Percentiles rank a stretch among this genome's conserved stretches.
These are phyloP conservation scores for Drosophila setifemur DNA, from an alignment of 1,140 invertebrate genomes.

Conservation along the genomic window DNA sequence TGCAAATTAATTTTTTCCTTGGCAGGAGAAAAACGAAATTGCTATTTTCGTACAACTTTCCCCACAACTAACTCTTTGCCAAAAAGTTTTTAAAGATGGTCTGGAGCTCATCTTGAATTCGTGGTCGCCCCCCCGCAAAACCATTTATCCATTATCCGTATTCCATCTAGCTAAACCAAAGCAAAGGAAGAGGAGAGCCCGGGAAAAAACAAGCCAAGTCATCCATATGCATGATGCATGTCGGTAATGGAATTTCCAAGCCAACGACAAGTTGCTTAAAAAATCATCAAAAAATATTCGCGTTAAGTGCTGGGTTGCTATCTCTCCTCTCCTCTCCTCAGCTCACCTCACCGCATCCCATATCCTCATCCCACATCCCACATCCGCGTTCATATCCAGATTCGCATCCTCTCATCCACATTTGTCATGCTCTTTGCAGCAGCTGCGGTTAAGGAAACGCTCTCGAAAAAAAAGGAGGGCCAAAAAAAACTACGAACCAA, in stretches of 20 bases:
- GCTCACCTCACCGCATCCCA: neutral
- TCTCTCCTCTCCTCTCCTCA: neutral
- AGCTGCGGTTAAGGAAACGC: conserved; percentile 30
- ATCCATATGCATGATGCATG: conserved; percentile 73
- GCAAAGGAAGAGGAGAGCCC: neutral
- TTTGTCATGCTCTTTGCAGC: conserved; percentile 66
- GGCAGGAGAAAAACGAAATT: conserved; percentile 4
- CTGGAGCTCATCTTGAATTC: conserved; percentile 14
- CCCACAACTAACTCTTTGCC: neutral
- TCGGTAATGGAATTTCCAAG: conserved; percentile 70
- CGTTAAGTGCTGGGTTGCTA: conserved; percentile 51
- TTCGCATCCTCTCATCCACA: conserved; percentile 22
- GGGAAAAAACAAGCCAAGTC: conserved; percentile 22
- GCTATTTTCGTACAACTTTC: neutral
- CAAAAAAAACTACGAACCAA: conserved; percentile 26
- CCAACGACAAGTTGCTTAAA: conserved; percentile 67
- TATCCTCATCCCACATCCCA: conserved; percentile 18
- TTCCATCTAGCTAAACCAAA: conserved; percentile 18
- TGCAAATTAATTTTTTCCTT: neutral
- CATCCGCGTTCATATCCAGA: conserved; percentile 14
- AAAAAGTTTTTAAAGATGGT: conserved; percentile 23
- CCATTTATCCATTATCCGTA: conserved; percentile 1
- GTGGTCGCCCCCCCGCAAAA: neutral
- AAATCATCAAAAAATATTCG: conserved; percentile 64
- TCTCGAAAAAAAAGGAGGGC: conserved; percentile 6